Evolutionary conservation across 2,888 invertebrate species (phyloP).

Genomic region (Cosmorhoe ocellata): DNA sequence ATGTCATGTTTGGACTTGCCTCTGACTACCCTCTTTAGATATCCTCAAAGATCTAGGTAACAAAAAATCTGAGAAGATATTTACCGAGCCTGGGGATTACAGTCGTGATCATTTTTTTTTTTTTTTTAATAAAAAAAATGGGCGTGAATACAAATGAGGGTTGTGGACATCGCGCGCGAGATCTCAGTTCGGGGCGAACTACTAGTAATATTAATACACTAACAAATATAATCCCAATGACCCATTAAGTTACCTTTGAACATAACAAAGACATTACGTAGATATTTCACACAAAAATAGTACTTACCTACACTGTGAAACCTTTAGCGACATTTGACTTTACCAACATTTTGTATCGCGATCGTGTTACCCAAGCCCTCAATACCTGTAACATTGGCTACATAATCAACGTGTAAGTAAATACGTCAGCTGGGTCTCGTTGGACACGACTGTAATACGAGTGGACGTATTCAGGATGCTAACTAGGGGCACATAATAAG

Average conservation of each 20-base stretch:
- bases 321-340: conserved; percentile 38
- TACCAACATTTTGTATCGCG: conserved; percentile 46
- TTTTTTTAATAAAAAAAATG: no score
- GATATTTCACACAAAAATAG: conserved; percentile 9
- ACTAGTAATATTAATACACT: no score
- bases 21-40: no score
- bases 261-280: background rate
- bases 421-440: conserved; percentile 49
- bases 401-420: conserved; percentile 58
- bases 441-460: conserved; percentile 30
- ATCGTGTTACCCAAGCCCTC: conserved; percentile 48
- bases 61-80: no score
- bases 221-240: no score
- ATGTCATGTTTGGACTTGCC: no score
- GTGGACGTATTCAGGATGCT: conserved; percentile 6
- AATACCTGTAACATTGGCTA: conserved; percentile 38
- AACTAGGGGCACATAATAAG: background rate
- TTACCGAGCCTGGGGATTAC: no score
- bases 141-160: no score
- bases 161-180: no score
- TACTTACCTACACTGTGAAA: conserved; percentile 7
- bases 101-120: no score
- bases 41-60: no score
- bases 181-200: no score
- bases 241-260: background rate